Evolutionary conservation across 2,888 invertebrate genomes (phyloP).

Genomic region (Allolobophora icterica): DNA sequence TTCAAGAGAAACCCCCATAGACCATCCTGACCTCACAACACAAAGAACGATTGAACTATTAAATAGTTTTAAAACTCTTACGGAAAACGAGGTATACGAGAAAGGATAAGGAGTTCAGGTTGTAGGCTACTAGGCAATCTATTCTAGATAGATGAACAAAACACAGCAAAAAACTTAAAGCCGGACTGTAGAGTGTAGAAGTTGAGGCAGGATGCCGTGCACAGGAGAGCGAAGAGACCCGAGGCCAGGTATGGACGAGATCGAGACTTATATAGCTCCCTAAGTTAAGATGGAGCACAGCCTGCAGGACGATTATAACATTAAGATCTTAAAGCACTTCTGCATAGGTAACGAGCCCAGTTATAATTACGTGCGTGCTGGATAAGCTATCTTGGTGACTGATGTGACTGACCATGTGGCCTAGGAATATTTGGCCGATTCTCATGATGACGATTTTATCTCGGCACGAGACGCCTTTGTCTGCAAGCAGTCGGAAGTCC

Average conservation of each 20-base stretch:
- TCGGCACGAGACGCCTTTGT: conserved; percentile 50
- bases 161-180: no score
- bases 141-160: neutral
- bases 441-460: conserved; percentile 66
- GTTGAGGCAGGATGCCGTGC: no score
- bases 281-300: no score
- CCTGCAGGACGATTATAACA: neutral
- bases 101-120: neutral
- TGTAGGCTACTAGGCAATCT: neutral
- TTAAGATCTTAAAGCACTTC: neutral
- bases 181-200: no score
- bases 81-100: neutral
- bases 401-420: conserved; percentile 60
- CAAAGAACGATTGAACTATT: neutral
- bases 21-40: neutral
- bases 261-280: no score
- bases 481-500: conserved; percentile 62
- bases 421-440: conserved; percentile 66
- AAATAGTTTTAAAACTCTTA: neutral
- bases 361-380: neutral
- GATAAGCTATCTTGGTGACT: neutral
- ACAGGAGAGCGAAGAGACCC: no score
- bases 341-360: neutral
- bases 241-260: no score
- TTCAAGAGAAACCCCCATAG: neutral